Base-by-base conservation (phyloP, 2,888 invertebrate species). In the Heteromurus nitidus region DNA sequence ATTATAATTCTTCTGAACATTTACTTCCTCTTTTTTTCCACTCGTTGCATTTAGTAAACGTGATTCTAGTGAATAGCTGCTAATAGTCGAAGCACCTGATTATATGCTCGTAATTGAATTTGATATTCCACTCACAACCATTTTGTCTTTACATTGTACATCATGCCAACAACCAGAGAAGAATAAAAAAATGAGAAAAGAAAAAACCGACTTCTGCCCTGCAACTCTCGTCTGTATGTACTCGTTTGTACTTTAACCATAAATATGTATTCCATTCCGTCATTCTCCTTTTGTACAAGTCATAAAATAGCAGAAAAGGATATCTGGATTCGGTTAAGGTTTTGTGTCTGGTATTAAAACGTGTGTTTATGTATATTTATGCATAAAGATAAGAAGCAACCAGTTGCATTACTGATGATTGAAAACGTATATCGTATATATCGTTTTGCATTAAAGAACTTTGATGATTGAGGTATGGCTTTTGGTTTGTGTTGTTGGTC, bases 81-180 rank as follows among this genome's bases (percentile, higher is more conserved):
- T 70, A 70, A 72, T 72, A 28, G 60, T 62, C 20, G 42, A 58
- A 47, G 20, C 62, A 72, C 24, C 70, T 42, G 22, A 64, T 62
- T 64, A 62, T 24, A 24, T 36, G 24, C 9, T 16, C 30, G 50
- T 80, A 67, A 80, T 80, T 80, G 62, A 72, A 80, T 80, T 80
- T 80, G 64, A 67, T 70, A 80, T 80, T 80, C 72, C 1, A 18
- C 80, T 80, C 72, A 80, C 72, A 80, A 68, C 26, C 76, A 24
- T 70, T n/a, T 77, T 74, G 64, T 64, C 74, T 74, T 74, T 74
- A 36, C 74, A 64, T 65, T 60, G 60, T 60, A 60, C 47, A 62
- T 64, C 62, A 64, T 64, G 31, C 60, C 72, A 22, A 55, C 44
- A 31, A 5, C 11, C 7, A 3, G 1, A 53, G 31, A n/a, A 44